Conservation (phyloP, 2,113 vertebrate species). For the Hippocampus barbouri region DNA sequence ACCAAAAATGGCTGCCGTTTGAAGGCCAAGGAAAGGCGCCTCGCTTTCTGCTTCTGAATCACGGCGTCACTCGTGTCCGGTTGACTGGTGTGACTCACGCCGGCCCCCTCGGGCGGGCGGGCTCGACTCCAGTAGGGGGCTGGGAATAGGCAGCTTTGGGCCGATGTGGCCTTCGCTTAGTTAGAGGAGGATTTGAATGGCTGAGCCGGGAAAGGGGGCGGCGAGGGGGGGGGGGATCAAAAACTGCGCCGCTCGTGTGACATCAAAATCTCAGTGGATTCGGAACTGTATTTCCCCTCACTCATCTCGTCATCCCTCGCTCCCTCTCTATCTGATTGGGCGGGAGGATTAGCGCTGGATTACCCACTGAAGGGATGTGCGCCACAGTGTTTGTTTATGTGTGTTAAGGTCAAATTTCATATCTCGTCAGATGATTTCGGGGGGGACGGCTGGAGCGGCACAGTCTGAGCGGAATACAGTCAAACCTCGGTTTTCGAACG, state of each 20-base stretch:
- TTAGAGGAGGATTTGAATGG: slow-evolving; percentile 21
- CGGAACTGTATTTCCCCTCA: slow-evolving; percentile 29
- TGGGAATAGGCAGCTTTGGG: slow-evolving; percentile 5
- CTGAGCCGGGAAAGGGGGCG: not conserved
- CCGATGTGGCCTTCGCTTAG: slow-evolving; percentile 13
- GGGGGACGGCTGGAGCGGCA: too few relatives aligned
- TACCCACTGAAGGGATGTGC: slow-evolving; percentile 27
- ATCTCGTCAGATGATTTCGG: slow-evolving; percentile 2
- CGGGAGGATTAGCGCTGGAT: slow-evolving; percentile 56
- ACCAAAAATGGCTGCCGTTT: slow-evolving; percentile 41
- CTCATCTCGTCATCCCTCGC: slow-evolving; percentile 37
- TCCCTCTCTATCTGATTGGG: slow-evolving; percentile 45
- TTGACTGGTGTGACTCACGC: slow-evolving; percentile 20
- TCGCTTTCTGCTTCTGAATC: slow-evolving; percentile 12
- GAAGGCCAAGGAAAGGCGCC: slow-evolving; percentile 11
- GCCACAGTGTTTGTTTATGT: slow-evolving; percentile 11
- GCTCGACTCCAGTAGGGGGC: slow-evolving; percentile 3
- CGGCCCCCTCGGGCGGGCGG: slow-evolving; percentile 15
- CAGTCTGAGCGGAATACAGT: not conserved
- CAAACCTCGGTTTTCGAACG: too few relatives aligned
- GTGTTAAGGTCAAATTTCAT: slow-evolving; percentile 18
- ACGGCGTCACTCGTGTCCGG: slow-evolving; percentile 10
- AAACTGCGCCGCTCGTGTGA: slow-evolving; percentile 14
- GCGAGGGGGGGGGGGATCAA: not conserved
- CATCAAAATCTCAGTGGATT: slow-evolving; percentile 26